Evolutionary conservation across 2,113 vertebrate species (phyloP).

Genomic region (Python bivittatus): DNA sequence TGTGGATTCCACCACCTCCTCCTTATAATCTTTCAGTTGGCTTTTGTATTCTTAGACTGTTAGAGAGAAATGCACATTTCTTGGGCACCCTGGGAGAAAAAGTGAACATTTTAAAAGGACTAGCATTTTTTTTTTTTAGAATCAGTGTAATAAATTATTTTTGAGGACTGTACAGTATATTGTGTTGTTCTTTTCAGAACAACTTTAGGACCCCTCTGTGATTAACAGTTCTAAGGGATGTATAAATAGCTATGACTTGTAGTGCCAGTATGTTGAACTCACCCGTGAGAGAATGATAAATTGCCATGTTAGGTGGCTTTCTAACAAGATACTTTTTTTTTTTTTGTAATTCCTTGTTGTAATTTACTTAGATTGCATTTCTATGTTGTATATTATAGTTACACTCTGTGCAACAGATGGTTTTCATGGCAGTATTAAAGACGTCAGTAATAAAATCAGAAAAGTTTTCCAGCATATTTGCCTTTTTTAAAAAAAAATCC

Average conservation of each 20-base stretch:
- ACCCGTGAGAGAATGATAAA: slow-evolving; percentile 72
- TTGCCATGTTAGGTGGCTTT: slow-evolving; percentile 86
- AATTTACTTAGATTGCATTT: slow-evolving; percentile 92
- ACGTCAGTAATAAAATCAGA: slow-evolving; percentile 75
- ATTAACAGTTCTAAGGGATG: slow-evolving; percentile 83
- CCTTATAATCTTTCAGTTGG: slow-evolving; percentile 83
- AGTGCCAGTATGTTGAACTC: slow-evolving; percentile 69
- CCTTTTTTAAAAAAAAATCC: slow-evolving; percentile 40
- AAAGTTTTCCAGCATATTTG: slow-evolving; percentile 74
- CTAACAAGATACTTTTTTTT: slow-evolving; percentile 70
- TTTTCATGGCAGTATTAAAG: slow-evolving; percentile 94
- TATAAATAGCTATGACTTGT: slow-evolving; percentile 88
- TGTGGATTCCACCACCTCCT: slow-evolving; percentile 98
- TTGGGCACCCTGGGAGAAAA: slow-evolving; percentile 69
- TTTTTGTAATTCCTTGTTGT: slow-evolving; percentile 97
- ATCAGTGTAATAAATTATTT: slow-evolving; percentile 98
- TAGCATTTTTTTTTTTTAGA: slow-evolving; percentile 86
- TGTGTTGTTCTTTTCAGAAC: slow-evolving; percentile 92
- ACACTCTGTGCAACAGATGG: slow-evolving; percentile 85
- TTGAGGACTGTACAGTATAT: slow-evolving; percentile 97
- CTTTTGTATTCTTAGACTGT: slow-evolving; percentile 85
- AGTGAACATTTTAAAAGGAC: slow-evolving; percentile 36
- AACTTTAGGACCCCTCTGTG: slow-evolving; percentile 84
- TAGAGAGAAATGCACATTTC: slow-evolving; percentile 79
- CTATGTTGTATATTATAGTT: slow-evolving; percentile 95